Conservation (phyloP, 2,888 invertebrate species). For the Scaptomyza flava region DNA sequence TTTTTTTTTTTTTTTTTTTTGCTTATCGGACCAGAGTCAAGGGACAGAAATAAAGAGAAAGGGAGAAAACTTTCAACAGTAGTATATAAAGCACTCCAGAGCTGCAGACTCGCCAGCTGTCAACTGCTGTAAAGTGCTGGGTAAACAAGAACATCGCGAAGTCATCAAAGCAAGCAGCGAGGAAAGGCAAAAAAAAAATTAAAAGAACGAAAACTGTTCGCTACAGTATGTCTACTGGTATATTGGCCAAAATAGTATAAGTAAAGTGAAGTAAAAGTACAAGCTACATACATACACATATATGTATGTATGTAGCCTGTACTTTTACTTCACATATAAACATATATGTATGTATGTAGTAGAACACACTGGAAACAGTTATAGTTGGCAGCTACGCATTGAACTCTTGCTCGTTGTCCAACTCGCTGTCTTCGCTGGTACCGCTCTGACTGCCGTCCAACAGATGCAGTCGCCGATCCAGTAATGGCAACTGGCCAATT, state of each 20-base stretch:
- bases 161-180: conserved; percentile 53
- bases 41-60: not conserved
- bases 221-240: conserved; percentile 3
- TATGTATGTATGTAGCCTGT: too few relatives aligned
- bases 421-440: conserved; percentile 1
- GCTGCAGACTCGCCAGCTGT: conserved; percentile 4
- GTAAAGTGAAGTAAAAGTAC: conserved; percentile 3
- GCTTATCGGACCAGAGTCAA: conserved; percentile 8
- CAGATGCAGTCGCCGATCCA: conserved; percentile 28
- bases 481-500: conserved; percentile 30
- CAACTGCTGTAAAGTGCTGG: conserved; percentile 45
- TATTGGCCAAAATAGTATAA: conserved; percentile 31
- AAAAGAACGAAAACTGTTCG: conserved; percentile 21
- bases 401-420: conserved; percentile 29
- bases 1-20: not conserved
- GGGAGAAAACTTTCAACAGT: not conserved
- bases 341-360: too few relatives aligned
- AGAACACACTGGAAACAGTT: not conserved
- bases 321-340: too few relatives aligned
- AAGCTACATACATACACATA: too few relatives aligned
- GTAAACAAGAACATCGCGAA: conserved; percentile 57
- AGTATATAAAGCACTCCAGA: conserved; percentile 15
- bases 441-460: not conserved
- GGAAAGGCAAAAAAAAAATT: conserved; percentile 12
- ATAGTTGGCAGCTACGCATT: conserved; percentile 40